Evolutionary conservation across 2,888 invertebrate species (phyloP), one percentile per base, ranked within the genome.

Genomic region (Aphodius sticticus): DNA sequence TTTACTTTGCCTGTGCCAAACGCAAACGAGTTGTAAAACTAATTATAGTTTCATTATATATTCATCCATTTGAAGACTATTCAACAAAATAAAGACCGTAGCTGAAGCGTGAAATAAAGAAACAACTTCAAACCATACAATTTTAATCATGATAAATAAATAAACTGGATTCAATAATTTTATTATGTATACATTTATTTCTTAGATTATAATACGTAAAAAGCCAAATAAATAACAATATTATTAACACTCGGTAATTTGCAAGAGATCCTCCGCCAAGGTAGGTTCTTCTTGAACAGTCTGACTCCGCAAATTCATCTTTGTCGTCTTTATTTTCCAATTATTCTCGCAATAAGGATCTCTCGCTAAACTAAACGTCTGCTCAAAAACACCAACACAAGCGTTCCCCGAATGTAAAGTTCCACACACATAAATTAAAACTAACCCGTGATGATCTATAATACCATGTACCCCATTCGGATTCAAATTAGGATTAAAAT

Each of bases 291-390:
- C 26, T 38, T 78, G 26, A 71, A 83, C 84, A 79, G 77, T 83
- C 82, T 86, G 85, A 83, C 90, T 90, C 75, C 88, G 87, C 70
- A 92, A 86, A 81, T 89, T 85, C 26, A 92, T 85, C 83, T 91
- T 89, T 7, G 91, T 90, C n/a, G 89, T 91, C 86, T 93, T 94
- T 26, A 94, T 91, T 87, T 93, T 94, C 93, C 93, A 94, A 85
- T 93, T 93, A 85, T 93, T 93, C n/a, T 91, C 89, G 37, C 89
- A 87, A 76, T 88, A 90, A 0, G 94, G 93, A 86, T 94, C 94
- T 81, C 92, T 90, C 26, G 93, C 89, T 70, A 94, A 87, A 1
- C 92, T 92, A 88, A 94, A 94, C 72, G 91, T 88, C 84, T 93
- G 93, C 85, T 94, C 93, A 86, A 94, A 94, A 38, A 93, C 88